These are phyloP conservation scores for Stichopus horrens DNA, from an alignment of 53 echinoderm and acorn worm species.

Conservation along the genomic window DNA sequence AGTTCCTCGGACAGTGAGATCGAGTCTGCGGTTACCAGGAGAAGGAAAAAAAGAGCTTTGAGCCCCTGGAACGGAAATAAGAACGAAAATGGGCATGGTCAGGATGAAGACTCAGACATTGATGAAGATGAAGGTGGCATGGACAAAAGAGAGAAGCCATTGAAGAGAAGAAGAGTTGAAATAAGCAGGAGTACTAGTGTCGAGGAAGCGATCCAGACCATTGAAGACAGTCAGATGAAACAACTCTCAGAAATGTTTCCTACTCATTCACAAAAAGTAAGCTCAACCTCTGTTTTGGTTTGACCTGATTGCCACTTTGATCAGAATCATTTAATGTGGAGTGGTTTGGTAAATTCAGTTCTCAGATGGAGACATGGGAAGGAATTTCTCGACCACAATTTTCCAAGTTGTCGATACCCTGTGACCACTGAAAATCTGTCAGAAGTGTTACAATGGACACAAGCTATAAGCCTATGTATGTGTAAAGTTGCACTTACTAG, in stretches of 20 bases:
- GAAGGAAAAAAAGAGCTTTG: slow-evolving; percentile 49
- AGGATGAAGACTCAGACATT: background rate
- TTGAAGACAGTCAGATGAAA: slow-evolving; percentile 1
- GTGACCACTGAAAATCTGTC: too few relatives aligned
- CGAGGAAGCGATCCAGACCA: background rate
- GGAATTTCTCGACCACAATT: too few relatives aligned
- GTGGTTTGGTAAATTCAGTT: too few relatives aligned
- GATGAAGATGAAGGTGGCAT: slow-evolving; percentile 16
- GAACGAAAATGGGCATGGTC: background rate
- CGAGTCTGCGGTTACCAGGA: slow-evolving; percentile 42
- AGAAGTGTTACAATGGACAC: too few relatives aligned
- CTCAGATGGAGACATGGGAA: too few relatives aligned
- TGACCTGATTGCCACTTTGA: too few relatives aligned
- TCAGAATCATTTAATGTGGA: too few relatives aligned
- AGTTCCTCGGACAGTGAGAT: slow-evolving; percentile 50
- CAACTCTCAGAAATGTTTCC: slow-evolving; percentile 60
- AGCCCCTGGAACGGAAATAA: slow-evolving; percentile 58
- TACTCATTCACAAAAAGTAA: slow-evolving; percentile 48
- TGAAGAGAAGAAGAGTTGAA: slow-evolving; percentile 11
- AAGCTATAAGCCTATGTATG: too few relatives aligned
- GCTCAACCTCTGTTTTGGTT: background rate
- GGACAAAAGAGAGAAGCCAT: background rate
- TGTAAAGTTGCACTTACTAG: too few relatives aligned
- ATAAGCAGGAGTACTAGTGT: background rate
- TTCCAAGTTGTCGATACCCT: too few relatives aligned